Evolutionary conservation across 2,797 vertebrate genomes (phyloP).

Genomic region (Tenualosa thibaudeaui): DNA sequence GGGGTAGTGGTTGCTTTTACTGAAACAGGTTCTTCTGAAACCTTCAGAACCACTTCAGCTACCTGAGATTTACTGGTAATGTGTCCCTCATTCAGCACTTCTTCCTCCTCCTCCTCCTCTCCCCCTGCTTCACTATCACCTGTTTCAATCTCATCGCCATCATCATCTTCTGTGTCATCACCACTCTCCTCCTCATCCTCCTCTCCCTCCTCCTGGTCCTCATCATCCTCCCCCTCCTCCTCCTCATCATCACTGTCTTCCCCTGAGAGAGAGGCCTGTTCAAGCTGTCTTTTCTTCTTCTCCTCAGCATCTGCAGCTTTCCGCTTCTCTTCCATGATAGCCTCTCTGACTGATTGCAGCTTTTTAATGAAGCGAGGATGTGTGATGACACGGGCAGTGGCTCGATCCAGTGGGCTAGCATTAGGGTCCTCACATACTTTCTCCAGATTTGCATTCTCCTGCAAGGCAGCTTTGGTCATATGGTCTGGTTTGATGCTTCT

Average conservation of each 20-base stretch:
- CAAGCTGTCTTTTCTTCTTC: slow-evolving; percentile 31
- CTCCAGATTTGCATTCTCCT: slow-evolving; percentile 81
- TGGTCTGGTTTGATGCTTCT: slow-evolving; percentile 81
- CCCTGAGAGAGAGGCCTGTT: background rate
- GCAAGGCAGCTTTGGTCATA: slow-evolving; percentile 85
- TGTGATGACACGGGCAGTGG: slow-evolving; percentile 80
- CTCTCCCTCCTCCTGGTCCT: background rate
- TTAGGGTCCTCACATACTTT: slow-evolving; percentile 81
- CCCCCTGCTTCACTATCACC: background rate
- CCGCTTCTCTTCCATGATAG: slow-evolving; percentile 65
- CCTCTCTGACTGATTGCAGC: slow-evolving; percentile 75
- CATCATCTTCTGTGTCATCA: background rate
- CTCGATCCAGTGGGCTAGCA: slow-evolving; percentile 79
- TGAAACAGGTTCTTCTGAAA: background rate
- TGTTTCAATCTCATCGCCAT: background rate
- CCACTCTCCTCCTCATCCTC: slow-evolving; percentile 1
- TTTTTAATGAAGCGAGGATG: slow-evolving; percentile 85
- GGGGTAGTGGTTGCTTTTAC: background rate
- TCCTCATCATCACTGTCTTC: slow-evolving; percentile 5
- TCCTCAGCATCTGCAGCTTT: slow-evolving; percentile 30
- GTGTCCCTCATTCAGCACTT: background rate
- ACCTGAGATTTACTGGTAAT: background rate
- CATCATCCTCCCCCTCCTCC: background rate
- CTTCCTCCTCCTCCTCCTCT: background rate
- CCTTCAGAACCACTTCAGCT: background rate